Percentiles rank a stretch among this genome's conserved stretches.
Evolutionary conservation across 2,797 vertebrate species (phyloP).

Genomic region (Dicrostonyx torquatus): DNA sequence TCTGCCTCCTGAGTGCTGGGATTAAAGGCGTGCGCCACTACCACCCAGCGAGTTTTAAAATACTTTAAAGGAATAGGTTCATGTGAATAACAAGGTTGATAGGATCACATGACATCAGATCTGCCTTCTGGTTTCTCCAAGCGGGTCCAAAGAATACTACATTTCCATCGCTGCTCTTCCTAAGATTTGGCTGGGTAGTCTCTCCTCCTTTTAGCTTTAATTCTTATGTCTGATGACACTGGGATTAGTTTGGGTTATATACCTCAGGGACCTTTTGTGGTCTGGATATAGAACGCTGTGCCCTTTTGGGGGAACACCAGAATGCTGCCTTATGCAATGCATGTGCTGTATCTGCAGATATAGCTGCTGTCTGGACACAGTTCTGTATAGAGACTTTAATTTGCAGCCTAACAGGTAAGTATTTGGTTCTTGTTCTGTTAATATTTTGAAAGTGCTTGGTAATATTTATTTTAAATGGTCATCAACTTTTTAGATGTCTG

Average conservation of each 20-base stretch:
- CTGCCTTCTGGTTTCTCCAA: constrained; percentile 15
- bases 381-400: constrained; percentile 70
- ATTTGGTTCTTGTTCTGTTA: constrained; percentile 71
- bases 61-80: constrained; percentile 47
- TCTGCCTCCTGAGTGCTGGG: too few relatives aligned
- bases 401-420: constrained; percentile 66
- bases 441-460: constrained; percentile 58
- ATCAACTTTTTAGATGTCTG: neutral
- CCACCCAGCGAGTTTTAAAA: constrained; percentile 60
- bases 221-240: constrained; percentile 27
- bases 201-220: constrained; percentile 39
- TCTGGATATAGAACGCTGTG: constrained; percentile 36
- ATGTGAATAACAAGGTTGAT: neutral
- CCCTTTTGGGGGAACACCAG: constrained; percentile 42
- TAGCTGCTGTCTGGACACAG: constrained; percentile 61
- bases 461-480: constrained; percentile 45
- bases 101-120: neutral
- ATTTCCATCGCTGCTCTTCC: constrained; percentile 46
- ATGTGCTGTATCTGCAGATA: constrained; percentile 63
- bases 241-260: constrained; percentile 2
- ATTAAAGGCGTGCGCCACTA: too few relatives aligned
- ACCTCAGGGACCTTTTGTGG: constrained; percentile 15
- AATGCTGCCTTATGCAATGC: constrained; percentile 61
- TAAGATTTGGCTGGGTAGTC: neutral
- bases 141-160: neutral